Conservation (phyloP, 1,140 invertebrate genomes). For the Diorhabda elongata region DNA sequence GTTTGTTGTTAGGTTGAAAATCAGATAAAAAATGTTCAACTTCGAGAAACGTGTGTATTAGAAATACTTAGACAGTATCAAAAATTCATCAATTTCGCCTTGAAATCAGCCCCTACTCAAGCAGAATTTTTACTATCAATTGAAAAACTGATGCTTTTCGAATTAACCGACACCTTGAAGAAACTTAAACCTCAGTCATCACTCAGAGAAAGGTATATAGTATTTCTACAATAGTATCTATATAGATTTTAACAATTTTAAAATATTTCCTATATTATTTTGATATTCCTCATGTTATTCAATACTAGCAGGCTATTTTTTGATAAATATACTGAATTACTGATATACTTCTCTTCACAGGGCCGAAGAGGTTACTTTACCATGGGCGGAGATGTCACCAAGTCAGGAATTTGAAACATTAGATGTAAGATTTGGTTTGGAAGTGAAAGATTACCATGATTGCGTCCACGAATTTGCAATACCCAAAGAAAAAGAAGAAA, state of each 20-base stretch:
- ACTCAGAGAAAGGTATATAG: background rate
- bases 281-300: too few species aligned
- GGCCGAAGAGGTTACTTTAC: background rate
- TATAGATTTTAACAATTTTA: too few species aligned
- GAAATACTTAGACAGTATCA: conserved; percentile 48
- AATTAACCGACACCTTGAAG: conserved; percentile 34
- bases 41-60: conserved; percentile 39
- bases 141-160: conserved; percentile 44
- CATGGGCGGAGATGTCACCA: background rate
- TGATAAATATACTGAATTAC: too few species aligned
- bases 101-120: conserved; percentile 46
- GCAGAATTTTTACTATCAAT: conserved; percentile 48
- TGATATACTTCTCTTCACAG: too few species aligned
- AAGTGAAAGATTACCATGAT: conserved; percentile 31
- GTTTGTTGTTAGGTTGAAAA: conserved; percentile 5
- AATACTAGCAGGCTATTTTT: too few species aligned
- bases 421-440: conserved; percentile 8
- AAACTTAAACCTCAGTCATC: conserved; percentile 4
- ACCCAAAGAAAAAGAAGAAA: conserved; percentile 11
- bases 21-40: conserved; percentile 28
- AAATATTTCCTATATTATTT: too few species aligned
- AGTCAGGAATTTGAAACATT: background rate
- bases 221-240: too few species aligned
- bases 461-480: conserved; percentile 31
- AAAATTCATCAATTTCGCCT: conserved; percentile 50